Base-by-base conservation (phyloP, 2,888 invertebrate genomes). In the Zootermopsis nevadensis region DNA sequence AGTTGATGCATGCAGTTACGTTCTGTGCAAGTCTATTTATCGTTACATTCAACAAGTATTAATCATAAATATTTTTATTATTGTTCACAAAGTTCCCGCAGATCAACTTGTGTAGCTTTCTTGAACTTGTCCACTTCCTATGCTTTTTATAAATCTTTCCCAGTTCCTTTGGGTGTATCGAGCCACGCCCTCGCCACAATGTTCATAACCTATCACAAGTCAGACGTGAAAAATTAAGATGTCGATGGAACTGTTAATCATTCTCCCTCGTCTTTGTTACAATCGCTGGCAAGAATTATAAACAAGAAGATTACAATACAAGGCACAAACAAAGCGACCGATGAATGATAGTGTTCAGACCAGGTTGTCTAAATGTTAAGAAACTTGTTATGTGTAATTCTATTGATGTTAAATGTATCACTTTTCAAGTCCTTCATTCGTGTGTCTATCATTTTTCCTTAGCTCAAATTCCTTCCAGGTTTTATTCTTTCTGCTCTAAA, bases 41-140 rank as follows among this genome's bases (percentile, higher is more conserved):
- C 12, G 74, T 2, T 74, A 22, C 74, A 38, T 38, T 74, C 74
- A n/a, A 38, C 33, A 27, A 24, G 2, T 22, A 74, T 38, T 74
- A 38, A 38, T 74, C 38, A 74, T 74, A 38, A 74, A 74, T 74
- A 74, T 74, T 74, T 74, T 38, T 74, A 74, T 4, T 69, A 69
- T 74, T 74, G 6, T 22, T 74, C 38, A 38, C n/a, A 74, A n/a
- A 74, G 38, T 74, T 38, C 38, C 24, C 38, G n/a, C 35, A 33
- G 72, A 74, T n/a, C n/a, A 74, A 42, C 38, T 15, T 38, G 22
- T 38, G 33, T 8, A 33, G 33, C 33, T 6, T 27, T 7, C 4
- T 2, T 22, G 33, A 3, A 22, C 27, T 69, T 31, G 33, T 69
- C 69, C 38, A 2, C 4, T n/a, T 35, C 7, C 8, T 24, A 74